Percentiles rank a stretch among this genome's conserved stretches.
Evolutionary conservation across 2,113 vertebrate genomes (phyloP).

Genomic region (Ibidorhyncha struthersii): DNA sequence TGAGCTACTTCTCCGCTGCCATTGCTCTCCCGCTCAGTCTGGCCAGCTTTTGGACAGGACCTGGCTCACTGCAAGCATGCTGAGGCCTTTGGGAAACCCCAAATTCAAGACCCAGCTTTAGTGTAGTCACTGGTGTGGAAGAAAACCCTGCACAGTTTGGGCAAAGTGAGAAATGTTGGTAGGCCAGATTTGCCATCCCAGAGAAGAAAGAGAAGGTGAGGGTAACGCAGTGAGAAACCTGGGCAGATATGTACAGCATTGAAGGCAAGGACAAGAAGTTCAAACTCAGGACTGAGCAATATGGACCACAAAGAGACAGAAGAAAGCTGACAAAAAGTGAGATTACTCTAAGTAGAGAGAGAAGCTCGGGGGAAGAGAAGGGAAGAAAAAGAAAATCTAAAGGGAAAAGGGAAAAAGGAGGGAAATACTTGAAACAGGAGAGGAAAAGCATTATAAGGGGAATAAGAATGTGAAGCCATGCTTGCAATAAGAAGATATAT

Average conservation of each 20-base stretch:
- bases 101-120: not conserved
- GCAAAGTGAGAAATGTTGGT: not conserved
- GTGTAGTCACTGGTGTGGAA: not conserved
- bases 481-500: accelerated
- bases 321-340: not conserved
- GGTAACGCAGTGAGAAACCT: not conserved
- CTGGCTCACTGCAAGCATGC: not conserved
- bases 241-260: not conserved
- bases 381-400: not conserved
- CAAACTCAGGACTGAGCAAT: not conserved
- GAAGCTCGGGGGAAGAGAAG: not conserved
- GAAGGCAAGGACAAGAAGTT: not conserved
- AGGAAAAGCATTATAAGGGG: not conserved
- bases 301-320: not conserved
- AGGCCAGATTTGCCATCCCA: not conserved
- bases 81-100: not conserved
- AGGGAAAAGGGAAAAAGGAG: not conserved
- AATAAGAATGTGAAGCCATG: not conserved
- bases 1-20: not conserved
- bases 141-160: not conserved
- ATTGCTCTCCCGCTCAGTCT: not conserved
- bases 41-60: not conserved
- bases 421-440: not conserved
- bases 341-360: not conserved
- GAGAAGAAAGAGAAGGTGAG: not conserved